phyloP scores from a whole-genome alignment of 2,113 vertebrate species.

The Melanerpes formicivorus region DNA sequence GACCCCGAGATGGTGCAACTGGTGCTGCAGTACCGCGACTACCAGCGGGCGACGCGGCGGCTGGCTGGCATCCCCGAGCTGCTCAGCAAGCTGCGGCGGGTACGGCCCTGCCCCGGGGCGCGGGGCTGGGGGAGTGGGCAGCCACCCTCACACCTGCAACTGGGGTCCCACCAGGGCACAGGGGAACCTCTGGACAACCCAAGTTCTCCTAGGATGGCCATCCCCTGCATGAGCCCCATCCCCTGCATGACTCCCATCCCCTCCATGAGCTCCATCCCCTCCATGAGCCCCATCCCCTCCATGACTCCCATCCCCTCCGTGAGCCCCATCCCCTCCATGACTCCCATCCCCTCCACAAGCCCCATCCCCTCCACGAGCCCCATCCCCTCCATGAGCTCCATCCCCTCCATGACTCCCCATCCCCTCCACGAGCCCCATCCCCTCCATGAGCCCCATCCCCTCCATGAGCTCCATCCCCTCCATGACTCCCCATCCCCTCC shows the following conservation, averaged over 20 bases:
- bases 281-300: no score
- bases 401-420: no score
- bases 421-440: neutral
- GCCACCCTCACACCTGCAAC: neutral
- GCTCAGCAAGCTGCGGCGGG: slow-evolving; percentile 91
- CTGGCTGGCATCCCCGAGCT: slow-evolving; percentile 92
- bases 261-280: neutral
- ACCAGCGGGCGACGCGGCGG: slow-evolving; percentile 87
- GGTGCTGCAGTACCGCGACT: slow-evolving; percentile 93
- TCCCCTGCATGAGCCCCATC: neutral
- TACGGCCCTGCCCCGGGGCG: slow-evolving; percentile 17
- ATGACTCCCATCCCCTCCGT: no score
- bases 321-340: no score
- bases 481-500: no score
- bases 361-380: no score
- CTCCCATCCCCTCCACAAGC: neutral
- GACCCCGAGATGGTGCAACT: slow-evolving; percentile 94
- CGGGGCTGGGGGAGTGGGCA: neutral
- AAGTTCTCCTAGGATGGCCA: no score
- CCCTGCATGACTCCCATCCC: neutral
- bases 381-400: neutral
- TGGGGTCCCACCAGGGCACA: neutral
- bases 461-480: neutral
- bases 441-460: neutral
- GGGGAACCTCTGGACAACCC: neutral